These are phyloP conservation scores for Psilanteris sp. DNA, from an alignment of 1,140 invertebrate genomes.

Conservation along the genomic window DNA sequence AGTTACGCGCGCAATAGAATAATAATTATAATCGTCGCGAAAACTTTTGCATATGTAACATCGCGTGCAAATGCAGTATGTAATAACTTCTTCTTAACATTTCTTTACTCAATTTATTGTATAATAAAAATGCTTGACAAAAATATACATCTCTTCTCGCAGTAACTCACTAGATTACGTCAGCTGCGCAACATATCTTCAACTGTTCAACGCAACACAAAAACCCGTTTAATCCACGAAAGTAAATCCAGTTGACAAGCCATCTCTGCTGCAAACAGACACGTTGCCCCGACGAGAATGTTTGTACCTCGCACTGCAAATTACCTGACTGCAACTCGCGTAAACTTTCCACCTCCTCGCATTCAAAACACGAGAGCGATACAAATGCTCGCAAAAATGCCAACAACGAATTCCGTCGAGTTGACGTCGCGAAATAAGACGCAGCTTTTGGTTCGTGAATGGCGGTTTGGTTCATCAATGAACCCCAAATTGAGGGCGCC, in stretches of 20 bases:
- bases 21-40: too few species aligned
- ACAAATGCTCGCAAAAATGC: slow-evolving; percentile 4
- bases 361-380: background rate
- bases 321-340: slow-evolving; percentile 35
- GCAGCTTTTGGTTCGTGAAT: slow-evolving; percentile 55
- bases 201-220: slow-evolving; percentile 11
- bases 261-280: slow-evolving; percentile 21
- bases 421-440: slow-evolving; percentile 12
- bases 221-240: slow-evolving; percentile 41
- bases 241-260: slow-evolving; percentile 48
- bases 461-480: slow-evolving; percentile 20
- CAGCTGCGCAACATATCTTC: slow-evolving; percentile 5
- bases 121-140: slow-evolving; percentile 1
- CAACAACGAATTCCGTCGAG: slow-evolving; percentile 5
- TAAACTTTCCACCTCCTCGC: slow-evolving; percentile 16
- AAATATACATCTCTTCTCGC: background rate
- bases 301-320: slow-evolving; percentile 38
- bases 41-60: too few species aligned
- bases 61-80: background rate
- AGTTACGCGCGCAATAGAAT: too few species aligned
- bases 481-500: slow-evolving; percentile 28
- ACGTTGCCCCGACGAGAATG: slow-evolving; percentile 10
- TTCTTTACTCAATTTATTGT: slow-evolving; percentile 6
- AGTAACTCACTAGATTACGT: slow-evolving; percentile 31
- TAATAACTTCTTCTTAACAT: background rate